A percentile compares a stretch with the other conserved stretches of the same genome.
Conservation (phyloP, 2,888 invertebrate genomes). For the Brachypalpus laphriformis region DNA sequence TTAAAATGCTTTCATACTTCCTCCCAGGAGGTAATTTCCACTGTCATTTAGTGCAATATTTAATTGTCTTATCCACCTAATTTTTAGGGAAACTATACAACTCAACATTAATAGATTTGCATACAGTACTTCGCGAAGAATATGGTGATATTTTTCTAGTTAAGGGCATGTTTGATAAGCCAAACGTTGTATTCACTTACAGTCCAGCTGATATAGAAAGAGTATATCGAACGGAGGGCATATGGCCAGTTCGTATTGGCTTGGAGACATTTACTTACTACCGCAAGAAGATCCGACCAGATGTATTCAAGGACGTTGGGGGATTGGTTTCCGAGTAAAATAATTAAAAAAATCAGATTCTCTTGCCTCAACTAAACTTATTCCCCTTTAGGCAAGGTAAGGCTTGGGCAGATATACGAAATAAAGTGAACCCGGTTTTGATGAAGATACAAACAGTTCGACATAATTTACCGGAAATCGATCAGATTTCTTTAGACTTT, state of each 20-base stretch:
- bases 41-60: background rate
- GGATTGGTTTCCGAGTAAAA: constrained; percentile 79
- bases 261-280: constrained; percentile 82
- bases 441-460: constrained; percentile 79
- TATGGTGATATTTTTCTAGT: constrained; percentile 83
- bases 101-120: constrained; percentile 77
- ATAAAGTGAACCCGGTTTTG: constrained; percentile 83
- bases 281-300: constrained; percentile 80
- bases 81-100: constrained; percentile 77
- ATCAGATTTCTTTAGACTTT: constrained; percentile 79
- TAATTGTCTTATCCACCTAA: too few relatives aligned
- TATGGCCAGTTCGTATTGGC: constrained; percentile 83
- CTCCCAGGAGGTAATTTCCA: constrained; percentile 78
- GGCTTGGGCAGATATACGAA: constrained; percentile 87
- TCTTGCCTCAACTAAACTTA: background rate
- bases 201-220: constrained; percentile 84
- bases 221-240: constrained; percentile 83
- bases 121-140: constrained; percentile 75
- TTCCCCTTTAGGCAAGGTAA: constrained; percentile 85
- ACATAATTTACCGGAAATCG: constrained; percentile 77
- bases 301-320: constrained; percentile 80
- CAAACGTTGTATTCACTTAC: constrained; percentile 82
- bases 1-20: constrained; percentile 76
- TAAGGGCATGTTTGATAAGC: constrained; percentile 80
- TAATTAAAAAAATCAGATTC: background rate